Percentiles rank a stretch among this genome's conserved stretches.
These are phyloP conservation scores for Pogonognathellus flavescens DNA, from an alignment of 1,140 invertebrate species.

Conservation along the genomic window DNA sequence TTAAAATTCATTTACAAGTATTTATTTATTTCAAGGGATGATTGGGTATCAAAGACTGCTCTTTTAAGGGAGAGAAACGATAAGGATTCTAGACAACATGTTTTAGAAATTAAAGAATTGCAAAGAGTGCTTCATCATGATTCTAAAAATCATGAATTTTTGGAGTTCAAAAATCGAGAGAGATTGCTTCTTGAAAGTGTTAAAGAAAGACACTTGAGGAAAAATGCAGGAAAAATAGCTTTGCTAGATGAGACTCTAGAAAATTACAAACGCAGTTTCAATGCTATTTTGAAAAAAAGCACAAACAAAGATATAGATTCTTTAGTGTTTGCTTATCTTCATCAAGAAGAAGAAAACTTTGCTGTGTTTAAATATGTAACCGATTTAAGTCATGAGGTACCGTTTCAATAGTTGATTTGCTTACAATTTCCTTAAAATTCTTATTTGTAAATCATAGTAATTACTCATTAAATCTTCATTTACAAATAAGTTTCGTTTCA, in stretches of 20 bases:
- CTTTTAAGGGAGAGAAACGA: constrained; percentile 53
- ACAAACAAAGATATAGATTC: not conserved
- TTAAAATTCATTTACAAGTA: too few relatives aligned
- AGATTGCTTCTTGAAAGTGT: constrained; percentile 45
- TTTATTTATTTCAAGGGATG: constrained; percentile 37
- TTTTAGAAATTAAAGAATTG: constrained; percentile 59
- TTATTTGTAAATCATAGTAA: not conserved
- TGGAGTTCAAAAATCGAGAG: constrained; percentile 55
- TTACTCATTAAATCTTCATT: not conserved
- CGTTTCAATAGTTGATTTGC: not conserved
- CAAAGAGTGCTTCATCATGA: constrained; percentile 56
- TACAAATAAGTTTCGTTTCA: not conserved
- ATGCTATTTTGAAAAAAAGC: not conserved
- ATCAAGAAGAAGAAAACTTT: constrained; percentile 54
- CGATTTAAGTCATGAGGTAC: constrained; percentile 56
- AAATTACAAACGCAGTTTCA: not conserved
- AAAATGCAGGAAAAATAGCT: not conserved
- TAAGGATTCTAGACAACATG: constrained; percentile 59
- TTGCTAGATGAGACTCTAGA: not conserved
- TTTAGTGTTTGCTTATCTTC: constrained; percentile 28
- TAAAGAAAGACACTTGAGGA: not conserved
- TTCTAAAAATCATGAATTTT: constrained; percentile 56
- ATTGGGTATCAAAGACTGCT: constrained; percentile 52
- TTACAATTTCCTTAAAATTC: not conserved
- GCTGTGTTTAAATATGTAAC: constrained; percentile 54